phyloP scores from a whole-genome alignment of 2,888 invertebrate genomes.

The Branchipolynoe longqiensis region DNA sequence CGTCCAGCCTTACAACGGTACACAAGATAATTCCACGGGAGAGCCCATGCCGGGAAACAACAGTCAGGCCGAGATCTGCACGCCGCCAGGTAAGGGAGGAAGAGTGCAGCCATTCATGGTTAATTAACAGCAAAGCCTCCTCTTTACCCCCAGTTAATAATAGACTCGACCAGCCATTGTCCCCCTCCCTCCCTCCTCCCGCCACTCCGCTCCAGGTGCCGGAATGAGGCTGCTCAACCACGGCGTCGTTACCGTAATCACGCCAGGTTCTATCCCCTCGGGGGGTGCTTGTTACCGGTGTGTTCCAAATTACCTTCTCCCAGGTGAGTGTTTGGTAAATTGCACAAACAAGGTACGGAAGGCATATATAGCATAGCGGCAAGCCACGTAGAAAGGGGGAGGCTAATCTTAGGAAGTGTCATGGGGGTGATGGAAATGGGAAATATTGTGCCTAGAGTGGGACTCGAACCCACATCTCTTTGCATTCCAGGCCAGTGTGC shows the following conservation, averaged over 20 bases:
- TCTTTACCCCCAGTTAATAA: background rate
- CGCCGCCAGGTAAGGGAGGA: conserved; percentile 28
- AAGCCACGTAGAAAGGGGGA: too few relatives aligned
- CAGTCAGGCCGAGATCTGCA: background rate
- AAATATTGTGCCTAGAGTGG: too few relatives aligned
- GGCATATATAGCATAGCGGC: too few relatives aligned
- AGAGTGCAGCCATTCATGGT: too few relatives aligned
- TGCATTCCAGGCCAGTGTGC: too few relatives aligned
- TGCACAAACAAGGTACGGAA: background rate
- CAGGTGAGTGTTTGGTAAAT: background rate
- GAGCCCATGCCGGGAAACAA: conserved; percentile 1
- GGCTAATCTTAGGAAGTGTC: too few relatives aligned
- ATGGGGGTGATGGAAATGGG: too few relatives aligned
- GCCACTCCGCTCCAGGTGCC: background rate
- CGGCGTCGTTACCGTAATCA: too few relatives aligned
- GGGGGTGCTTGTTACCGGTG: too few relatives aligned
- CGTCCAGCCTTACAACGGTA: background rate
- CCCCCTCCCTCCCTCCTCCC: background rate
- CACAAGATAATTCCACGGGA: background rate
- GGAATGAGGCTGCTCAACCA: background rate
- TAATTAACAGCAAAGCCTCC: too few relatives aligned
- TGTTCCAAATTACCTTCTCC: background rate
- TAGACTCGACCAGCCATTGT: background rate
- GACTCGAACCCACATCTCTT: too few relatives aligned
- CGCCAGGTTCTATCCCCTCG: too few relatives aligned